phyloP scores from a whole-genome alignment of 2,888 invertebrate species.

The Brenthis hecate region DNA sequence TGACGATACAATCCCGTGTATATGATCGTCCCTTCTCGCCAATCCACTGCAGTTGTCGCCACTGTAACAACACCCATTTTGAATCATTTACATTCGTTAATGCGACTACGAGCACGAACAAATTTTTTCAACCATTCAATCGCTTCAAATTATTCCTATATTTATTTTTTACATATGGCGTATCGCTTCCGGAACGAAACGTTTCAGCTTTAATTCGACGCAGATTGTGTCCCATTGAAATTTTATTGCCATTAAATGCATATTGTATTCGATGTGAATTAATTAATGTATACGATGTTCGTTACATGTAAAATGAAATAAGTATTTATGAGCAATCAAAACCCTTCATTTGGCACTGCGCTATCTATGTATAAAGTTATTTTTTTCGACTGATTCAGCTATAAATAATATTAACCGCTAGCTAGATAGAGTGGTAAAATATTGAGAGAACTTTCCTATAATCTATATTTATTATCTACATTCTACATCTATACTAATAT shows the following conservation, averaged over 20 bases:
- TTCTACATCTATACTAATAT: too few relatives aligned
- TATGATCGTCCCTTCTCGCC: conserved; percentile 1
- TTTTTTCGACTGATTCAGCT: too few relatives aligned
- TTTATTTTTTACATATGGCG: conserved; percentile 55
- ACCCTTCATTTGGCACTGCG: conserved; percentile 8
- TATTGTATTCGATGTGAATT: conserved; percentile 44
- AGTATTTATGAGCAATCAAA: conserved; percentile 22
- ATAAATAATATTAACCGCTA: too few relatives aligned
- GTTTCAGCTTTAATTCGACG: conserved; percentile 40
- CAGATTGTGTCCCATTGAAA: conserved; percentile 47
- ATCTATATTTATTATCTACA: too few relatives aligned
- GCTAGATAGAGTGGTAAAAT: too few relatives aligned
- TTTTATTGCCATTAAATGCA: conserved; percentile 44
- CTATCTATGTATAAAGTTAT: background rate
- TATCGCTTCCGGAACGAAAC: conserved; percentile 38
- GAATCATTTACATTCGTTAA: conserved; percentile 40
- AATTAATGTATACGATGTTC: conserved; percentile 25
- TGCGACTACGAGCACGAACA: conserved; percentile 33
- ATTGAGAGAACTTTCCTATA: too few relatives aligned
- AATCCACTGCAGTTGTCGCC: conserved; percentile 31
- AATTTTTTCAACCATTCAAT: conserved; percentile 35
- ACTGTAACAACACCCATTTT: conserved; percentile 30
- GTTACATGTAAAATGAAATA: conserved; percentile 18
- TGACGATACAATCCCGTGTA: background rate
- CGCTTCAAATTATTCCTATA: conserved; percentile 52